Base-by-base conservation (phyloP, 23 tunicate species). In the Ascidia mentula region DNA sequence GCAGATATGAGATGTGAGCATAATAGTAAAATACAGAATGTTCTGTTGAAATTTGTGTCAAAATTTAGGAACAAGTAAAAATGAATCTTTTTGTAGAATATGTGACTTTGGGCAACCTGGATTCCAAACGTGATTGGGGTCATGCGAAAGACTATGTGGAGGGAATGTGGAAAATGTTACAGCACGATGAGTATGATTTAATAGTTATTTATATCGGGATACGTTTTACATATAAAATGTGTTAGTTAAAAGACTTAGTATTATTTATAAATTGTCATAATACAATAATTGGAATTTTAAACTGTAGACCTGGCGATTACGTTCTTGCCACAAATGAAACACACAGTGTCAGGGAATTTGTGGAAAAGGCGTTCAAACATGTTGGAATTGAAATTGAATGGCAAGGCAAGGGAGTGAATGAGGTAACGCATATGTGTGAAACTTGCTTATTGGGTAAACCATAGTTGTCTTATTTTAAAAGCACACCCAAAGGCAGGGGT, bases 51-150 rank as follows among this genome's bases (percentile, higher is more conserved):
- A n/a, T n/a, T n/a, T n/a, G n/a, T n/a, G n/a, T n/a, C n/a, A n/a
- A n/a, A n/a, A n/a, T n/a, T n/a, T n/a, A n/a, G n/a, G n/a, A n/a
- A n/a, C n/a, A n/a, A n/a, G n/a, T n/a, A n/a, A n/a, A n/a, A n/a
- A n/a, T n/a, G n/a, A n/a, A n/a, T n/a, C n/a, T n/a, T n/a, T n/a
- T n/a, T n/a, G 12, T 74, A 88, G 91, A 95, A 7, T 40, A 35
- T 45, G 39, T 95, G 77, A 78, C 77, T n/a, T 82, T 95, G 60
- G 99, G 99, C 39, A 95, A 90, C 73, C 32, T 95, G 69, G 99
- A 95, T 42, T 95, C 99, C 20, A 95, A 86, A 75, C 79, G 99
- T 18, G 99, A 95, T 77, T 95, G 99, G 99, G 99, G 99, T 3
- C 99, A 95, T 69, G 99, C 99, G 0, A 82, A 78, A 7, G 99